A percentile compares a stretch with the other conserved stretches of the same genome.
phyloP scores from a whole-genome alignment of 2,797 vertebrate species.

The Micromesistius poutassou region DNA sequence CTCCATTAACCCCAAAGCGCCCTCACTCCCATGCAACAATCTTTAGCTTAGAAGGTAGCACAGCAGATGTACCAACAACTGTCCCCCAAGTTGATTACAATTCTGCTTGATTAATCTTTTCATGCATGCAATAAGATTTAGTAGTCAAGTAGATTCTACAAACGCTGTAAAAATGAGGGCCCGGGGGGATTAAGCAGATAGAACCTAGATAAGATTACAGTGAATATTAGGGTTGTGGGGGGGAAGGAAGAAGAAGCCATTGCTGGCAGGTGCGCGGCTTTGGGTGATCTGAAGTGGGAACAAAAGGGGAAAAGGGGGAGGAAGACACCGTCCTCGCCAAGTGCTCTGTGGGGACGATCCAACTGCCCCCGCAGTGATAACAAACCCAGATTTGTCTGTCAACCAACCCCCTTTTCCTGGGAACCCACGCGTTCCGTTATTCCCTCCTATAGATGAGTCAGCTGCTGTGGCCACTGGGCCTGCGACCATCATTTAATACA shows the following conservation, averaged over 20 bases:
- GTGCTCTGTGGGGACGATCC: conserved; percentile 36
- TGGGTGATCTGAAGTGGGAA: conserved; percentile 34
- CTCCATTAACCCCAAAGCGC: too few species aligned
- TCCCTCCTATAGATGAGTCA: conserved; percentile 26
- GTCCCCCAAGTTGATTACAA: too few species aligned
- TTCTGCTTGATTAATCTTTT: too few species aligned
- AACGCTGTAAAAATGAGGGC: too few species aligned
- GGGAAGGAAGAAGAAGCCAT: conserved; percentile 16
- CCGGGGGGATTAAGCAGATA: not conserved
- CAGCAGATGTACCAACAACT: too few species aligned
- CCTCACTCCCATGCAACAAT: too few species aligned
- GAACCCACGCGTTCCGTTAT: conserved; percentile 59
- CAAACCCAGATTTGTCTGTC: conserved; percentile 66
- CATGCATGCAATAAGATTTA: too few species aligned
- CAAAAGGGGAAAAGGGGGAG: conserved; percentile 6
- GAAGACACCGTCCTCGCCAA: conserved; percentile 38
- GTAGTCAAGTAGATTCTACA: too few species aligned
- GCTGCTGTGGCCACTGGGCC: conserved; percentile 30
- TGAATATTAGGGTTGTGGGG: not conserved
- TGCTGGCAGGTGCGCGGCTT: conserved; percentile 59
- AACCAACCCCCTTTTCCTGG: conserved; percentile 41
- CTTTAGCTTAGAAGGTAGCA: too few species aligned
- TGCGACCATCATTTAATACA: too few species aligned
- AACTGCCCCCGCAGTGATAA: conserved; percentile 56
- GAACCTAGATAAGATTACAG: not conserved